A percentile compares a stretch with the other conserved stretches of the same genome.
Evolutionary conservation across 2,113 vertebrate species (phyloP).

Genomic region (Grus americana): DNA sequence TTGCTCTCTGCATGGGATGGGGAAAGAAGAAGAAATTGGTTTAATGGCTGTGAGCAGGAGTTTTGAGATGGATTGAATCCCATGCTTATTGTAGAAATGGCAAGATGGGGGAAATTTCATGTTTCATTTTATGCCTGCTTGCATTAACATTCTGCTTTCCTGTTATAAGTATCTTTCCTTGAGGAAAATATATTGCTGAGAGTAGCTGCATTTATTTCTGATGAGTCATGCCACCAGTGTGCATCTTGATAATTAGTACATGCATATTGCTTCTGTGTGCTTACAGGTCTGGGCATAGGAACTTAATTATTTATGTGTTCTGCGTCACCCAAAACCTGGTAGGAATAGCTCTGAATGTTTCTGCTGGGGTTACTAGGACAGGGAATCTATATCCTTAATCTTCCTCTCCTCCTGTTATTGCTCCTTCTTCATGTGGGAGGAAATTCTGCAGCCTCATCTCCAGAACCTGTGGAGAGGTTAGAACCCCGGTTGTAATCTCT

Average conservation of each 20-base stretch:
- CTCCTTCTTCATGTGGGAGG: background rate
- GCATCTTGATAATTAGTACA: background rate
- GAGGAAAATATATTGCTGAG: background rate
- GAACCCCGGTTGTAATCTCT: background rate
- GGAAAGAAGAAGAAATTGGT: constrained; percentile 1
- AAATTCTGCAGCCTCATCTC: background rate
- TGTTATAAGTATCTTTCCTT: background rate
- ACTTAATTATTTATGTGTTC: background rate
- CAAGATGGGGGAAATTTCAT: background rate
- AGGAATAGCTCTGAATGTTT: background rate
- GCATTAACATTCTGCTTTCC: background rate
- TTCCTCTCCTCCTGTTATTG: background rate
- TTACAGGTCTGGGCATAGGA: background rate
- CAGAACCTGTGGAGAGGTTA: background rate
- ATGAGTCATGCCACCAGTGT: background rate
- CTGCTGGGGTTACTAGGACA: background rate
- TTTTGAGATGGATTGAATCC: background rate
- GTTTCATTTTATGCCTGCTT: background rate
- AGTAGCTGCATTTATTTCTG: background rate
- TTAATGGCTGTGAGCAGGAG: background rate
- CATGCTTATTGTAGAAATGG: background rate
- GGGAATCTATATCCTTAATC: background rate
- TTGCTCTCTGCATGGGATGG: background rate
- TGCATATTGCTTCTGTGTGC: background rate
- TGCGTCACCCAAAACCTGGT: background rate